Evolutionary conservation across 2,888 invertebrate genomes (phyloP), one percentile per base, ranked within the genome.

Genomic region (Eupithecia pulchellata): DNA sequence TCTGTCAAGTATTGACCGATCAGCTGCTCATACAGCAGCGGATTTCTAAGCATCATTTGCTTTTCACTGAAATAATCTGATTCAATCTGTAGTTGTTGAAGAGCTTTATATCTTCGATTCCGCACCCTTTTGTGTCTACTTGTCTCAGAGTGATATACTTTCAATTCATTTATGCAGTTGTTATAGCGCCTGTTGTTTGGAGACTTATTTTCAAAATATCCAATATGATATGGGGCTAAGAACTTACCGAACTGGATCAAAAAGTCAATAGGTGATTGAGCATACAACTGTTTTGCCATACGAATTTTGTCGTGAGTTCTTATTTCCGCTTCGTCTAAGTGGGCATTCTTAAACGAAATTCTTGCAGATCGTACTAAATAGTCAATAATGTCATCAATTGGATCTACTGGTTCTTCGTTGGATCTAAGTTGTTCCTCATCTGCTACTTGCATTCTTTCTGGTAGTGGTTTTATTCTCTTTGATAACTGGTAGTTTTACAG

Each of bases 21-120:
- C 78, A 99, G 92, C 82, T 98, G 97, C 76, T 99, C 98, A 90
- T 98, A 99, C 0, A 99, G 90, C 66, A 97, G 93, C 0, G 99
- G 99, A 88, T 98, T 98, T 72, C 99, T 93, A 78, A 96, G 96
- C 96, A 98, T 98, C 99, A 99, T 99, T 94, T 98, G 97, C 73
- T 96, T 96, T 87, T 99, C 98, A 85, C 97, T 97, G 83, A 99
- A 99, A 89, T 99, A 99, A 78, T 95, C 95, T 14, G 96, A 95
- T 75, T 96, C 95, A 65, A 95, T 91, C 52, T 97, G 93, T 76
- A 99, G 88, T 81, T 96, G 95, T 81, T 97, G 96, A 84, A 99
- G 90, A 1, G 98, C 98, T 82, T 96, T 96, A 84, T 96, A 98
- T 55, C 99, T 94, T 78, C 98, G 95, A 86, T 99, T 99, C 87